These are phyloP conservation scores for Chaetoderma sp. DNA, from an alignment of 2,888 invertebrate species.

Conservation along the genomic window DNA sequence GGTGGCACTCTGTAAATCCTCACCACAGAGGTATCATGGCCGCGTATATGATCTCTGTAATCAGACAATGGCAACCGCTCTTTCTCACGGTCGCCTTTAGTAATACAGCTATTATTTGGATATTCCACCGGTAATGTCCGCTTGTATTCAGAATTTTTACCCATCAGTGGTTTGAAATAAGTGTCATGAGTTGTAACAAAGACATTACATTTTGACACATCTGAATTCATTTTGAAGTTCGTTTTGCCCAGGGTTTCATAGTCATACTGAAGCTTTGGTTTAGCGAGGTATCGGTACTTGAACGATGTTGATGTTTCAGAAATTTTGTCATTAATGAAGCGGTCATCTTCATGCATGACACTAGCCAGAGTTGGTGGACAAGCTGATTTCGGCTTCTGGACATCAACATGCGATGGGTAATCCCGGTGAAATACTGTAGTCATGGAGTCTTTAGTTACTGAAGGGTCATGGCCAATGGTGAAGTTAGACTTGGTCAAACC, in stretches of 20 bases:
- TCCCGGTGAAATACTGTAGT: constrained; percentile 59
- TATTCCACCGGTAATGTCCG: constrained; percentile 24
- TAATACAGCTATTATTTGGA: constrained; percentile 48
- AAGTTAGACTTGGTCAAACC: constrained; percentile 53
- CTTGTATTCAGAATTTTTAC: constrained; percentile 21
- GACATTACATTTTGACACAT: constrained; percentile 52
- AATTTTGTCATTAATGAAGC: constrained; percentile 51
- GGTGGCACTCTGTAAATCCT: constrained; percentile 48
- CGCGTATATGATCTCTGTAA: constrained; percentile 54
- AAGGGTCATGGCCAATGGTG: constrained; percentile 54
- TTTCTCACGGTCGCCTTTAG: constrained; percentile 59
- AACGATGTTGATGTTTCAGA: constrained; percentile 57
- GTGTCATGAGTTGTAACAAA: constrained; percentile 58
- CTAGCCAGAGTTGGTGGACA: constrained; percentile 56
- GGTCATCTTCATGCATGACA: constrained; percentile 59
- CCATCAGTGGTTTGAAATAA: constrained; percentile 55
- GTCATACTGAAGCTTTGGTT: constrained; percentile 46
- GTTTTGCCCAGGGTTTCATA: constrained; percentile 51
- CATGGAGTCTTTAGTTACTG: constrained; percentile 43
- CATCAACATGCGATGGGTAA: constrained; percentile 48
- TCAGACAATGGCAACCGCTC: constrained; percentile 55
- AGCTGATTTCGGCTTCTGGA: constrained; percentile 43
- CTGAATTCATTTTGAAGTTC: constrained; percentile 65
- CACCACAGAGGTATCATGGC: constrained; percentile 50
- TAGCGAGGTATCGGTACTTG: constrained; percentile 46